A percentile compares a stretch with the other conserved stretches of the same genome.
Conservation (phyloP, 2,113 vertebrate species). For the Tamias sibiricus region DNA sequence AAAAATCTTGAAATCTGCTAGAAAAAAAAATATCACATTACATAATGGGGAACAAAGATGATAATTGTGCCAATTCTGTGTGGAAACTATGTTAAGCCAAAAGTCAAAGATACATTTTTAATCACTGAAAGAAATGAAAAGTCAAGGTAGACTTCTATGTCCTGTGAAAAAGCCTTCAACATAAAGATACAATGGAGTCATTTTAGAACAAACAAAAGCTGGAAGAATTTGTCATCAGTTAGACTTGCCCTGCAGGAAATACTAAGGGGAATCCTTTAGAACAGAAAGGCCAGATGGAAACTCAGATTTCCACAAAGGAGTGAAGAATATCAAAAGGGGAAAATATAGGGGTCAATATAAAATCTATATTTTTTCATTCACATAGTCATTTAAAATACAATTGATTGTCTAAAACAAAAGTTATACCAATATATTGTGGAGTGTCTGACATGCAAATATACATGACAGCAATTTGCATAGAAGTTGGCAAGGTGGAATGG, state of each 20-base stretch:
- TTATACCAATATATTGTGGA: not conserved
- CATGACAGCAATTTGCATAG: not conserved
- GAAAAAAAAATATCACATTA: not conserved
- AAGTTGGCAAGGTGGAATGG: not conserved
- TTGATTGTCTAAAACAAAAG: not conserved
- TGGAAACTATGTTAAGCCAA: not conserved
- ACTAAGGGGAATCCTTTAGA: not conserved
- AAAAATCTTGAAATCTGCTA: not conserved
- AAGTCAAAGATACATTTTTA: not conserved
- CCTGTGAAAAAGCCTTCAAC: not conserved
- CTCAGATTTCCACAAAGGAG: not conserved
- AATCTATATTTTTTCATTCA: not conserved
- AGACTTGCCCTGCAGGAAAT: not conserved
- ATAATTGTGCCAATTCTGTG: not conserved
- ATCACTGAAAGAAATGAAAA: not conserved
- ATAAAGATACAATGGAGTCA: not conserved
- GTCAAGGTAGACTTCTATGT: not conserved
- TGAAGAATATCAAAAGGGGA: not conserved
- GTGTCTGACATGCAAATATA: not conserved
- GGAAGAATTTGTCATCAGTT: not conserved
- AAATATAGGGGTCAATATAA: not conserved
- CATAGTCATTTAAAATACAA: constrained; percentile 6
- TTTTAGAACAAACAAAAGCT: not conserved
- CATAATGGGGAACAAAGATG: not conserved
- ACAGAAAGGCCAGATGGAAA: not conserved